Evolutionary conservation across 2,888 invertebrate species (phyloP).

Genomic region (Acanthococcus lagerstroemiae): DNA sequence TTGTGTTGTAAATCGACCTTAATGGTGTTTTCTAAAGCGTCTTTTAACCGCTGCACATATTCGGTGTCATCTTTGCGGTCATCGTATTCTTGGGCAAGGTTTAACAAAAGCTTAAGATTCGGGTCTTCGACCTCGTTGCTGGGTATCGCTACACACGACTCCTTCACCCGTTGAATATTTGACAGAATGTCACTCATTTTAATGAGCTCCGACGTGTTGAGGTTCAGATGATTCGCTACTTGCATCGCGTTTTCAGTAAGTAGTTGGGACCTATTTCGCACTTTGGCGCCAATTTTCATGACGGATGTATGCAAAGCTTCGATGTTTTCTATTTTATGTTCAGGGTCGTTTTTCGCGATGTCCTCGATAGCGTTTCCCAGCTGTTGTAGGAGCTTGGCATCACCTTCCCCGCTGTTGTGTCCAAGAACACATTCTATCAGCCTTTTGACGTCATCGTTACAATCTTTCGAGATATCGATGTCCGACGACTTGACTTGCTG

Average conservation of each 20-base stretch:
- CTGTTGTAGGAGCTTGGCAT: background rate
- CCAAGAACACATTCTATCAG: background rate
- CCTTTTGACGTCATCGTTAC: background rate
- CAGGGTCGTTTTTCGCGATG: background rate
- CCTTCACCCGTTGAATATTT: background rate
- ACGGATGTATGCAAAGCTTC: background rate
- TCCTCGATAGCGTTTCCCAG: background rate
- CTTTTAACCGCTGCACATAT: background rate
- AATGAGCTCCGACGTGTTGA: background rate
- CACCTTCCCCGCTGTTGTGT: background rate
- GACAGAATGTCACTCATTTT: background rate
- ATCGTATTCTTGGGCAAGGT: background rate
- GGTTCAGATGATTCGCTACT: background rate
- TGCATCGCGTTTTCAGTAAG: background rate
- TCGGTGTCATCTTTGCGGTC: background rate
- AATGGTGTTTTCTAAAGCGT: background rate
- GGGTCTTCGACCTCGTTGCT: background rate
- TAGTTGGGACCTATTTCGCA: background rate
- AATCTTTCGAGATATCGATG: background rate
- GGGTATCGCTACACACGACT: background rate
- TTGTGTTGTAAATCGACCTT: background rate
- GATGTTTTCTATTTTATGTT: background rate
- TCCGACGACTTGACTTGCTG: background rate
- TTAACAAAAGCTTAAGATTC: background rate
- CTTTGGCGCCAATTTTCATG: background rate